Evolutionary conservation across 2,888 invertebrate species (phyloP), one percentile per base, ranked within the genome.

Genomic region (Calliphora vomitoria): DNA sequence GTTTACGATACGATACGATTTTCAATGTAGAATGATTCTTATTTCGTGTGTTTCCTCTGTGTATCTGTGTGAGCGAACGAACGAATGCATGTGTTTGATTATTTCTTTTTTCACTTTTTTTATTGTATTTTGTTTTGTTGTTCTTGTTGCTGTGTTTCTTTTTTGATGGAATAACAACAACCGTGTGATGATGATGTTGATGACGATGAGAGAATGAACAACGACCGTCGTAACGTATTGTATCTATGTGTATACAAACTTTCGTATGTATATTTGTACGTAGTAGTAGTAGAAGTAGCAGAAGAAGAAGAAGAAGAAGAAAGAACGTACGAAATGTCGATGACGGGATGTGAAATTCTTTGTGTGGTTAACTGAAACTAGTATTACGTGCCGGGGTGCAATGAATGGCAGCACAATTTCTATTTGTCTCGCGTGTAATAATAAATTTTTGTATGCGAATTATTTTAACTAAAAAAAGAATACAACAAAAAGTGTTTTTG

Each of bases 371-470:
- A 90, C 90, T 90, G 91, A 91, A 87, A 92, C 90, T 92, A 92
- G 92, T 92, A 91, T 93, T 92, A 92, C 92, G 92, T 92, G 92
- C 92, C 92, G 93, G 92, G 92, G 91, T 91, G 92, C 92, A 91
- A 91, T 92, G 92, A 92, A 92, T 92, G 91, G 90, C 85, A 89
- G 91, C 90, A 90, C 89, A 91, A 91, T 90, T 87, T 89, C 89
- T 89, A 89, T 89, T 90, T 89, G 89, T 90, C 90, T 90, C 90
- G 89, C 89, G 89, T 89, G 88, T 89, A 90, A 88, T 87, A 86
- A 89, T 90, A 25, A 25, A 25, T 75, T 69, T 68, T 82, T 76
- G 68, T 83, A 75, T 76, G 76, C 81, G 84, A 84, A 87, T 86
- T 83, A 68, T 82, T 82, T 86, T 76, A 85, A 78, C 74, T 85